Base-by-base conservation (phyloP, 2,113 vertebrate species). In the Chamaetylas fuelleborni region DNA sequence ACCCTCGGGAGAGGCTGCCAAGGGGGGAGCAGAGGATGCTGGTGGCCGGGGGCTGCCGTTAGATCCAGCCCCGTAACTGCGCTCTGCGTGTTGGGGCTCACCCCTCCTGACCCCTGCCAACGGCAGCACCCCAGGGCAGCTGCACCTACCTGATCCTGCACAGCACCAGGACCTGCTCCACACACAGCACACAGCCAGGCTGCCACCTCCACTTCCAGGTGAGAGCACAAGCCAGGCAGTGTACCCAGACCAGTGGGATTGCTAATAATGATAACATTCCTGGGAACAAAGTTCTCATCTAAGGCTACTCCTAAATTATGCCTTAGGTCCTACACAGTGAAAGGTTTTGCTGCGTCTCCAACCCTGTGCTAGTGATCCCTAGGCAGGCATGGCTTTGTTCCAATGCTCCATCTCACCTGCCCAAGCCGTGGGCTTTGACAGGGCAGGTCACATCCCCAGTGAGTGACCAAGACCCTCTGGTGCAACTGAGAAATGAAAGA, bases 11-110 rank as follows among this genome's bases (percentile, higher is more conserved):
- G 64, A 85, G 54, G 70, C 60, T 71, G 82, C 51, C 19, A 16
- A 22, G 74, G 65, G 34, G 51, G 47, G 28, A 85, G 65, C 6
- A 1, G 53, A 2, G 16, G 79, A 7, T 1, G 36, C 2, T 33
- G 77, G 8, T 66, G 42, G 34, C 2, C 2, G 0, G 0, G 43
- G 50, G 90, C 28, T 57, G 88, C 76, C 5, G 64, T 92, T 57
- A 48, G 54, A 20, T 4, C 0, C 45, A 11, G 84, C 40, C 38
- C 62, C 0, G 0, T 26, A 47, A 78, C 58, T 0, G 0, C 6
- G 29, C 42, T 40, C 60, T 2, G 71, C 0, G 2, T 11, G 36
- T 18, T 3, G 0, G 47, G 80, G 76, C 48, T 91, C 12, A 8
- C 20, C 48, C 86, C 26, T 65, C 82, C 92, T 51, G 82, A 90